phyloP scores from a whole-genome alignment of 2,113 vertebrate species.

The Anhinga anhinga region DNA sequence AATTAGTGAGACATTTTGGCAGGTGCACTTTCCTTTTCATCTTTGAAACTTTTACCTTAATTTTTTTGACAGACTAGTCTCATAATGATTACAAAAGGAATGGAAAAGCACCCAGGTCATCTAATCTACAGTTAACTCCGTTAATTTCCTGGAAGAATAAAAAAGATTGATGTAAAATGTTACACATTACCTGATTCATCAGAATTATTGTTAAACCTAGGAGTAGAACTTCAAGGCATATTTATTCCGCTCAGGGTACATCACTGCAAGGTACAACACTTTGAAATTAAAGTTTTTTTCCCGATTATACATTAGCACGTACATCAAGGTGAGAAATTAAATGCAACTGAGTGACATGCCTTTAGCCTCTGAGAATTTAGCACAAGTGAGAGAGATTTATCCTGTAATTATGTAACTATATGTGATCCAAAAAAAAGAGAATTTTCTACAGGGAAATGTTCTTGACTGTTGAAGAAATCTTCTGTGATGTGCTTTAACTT shows the following conservation, averaged over 20 bases:
- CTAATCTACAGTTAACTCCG: conserved; percentile 31
- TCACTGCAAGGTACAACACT: neutral
- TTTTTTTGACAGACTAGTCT: conserved; percentile 37
- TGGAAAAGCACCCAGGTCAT: conserved; percentile 29
- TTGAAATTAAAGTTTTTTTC: conserved; percentile 17
- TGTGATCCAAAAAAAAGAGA: neutral
- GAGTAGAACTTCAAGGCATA: neutral
- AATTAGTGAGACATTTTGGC: conserved; percentile 6
- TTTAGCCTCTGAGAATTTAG: conserved; percentile 51
- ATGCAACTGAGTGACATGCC: conserved; percentile 2
- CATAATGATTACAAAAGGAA: conserved; percentile 37
- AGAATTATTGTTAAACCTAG: conserved; percentile 34
- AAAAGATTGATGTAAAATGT: conserved; percentile 45
- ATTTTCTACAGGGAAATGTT: neutral
- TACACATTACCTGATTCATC: neutral
- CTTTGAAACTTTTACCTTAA: conserved; percentile 24
- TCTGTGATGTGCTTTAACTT: neutral
- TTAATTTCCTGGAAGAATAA: conserved; percentile 46
- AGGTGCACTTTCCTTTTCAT: conserved; percentile 11
- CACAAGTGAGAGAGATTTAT: conserved; percentile 35
- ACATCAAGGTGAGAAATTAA: conserved; percentile 56
- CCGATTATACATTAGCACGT: conserved; percentile 8
- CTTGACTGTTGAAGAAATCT: neutral
- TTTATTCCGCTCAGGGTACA: conserved; percentile 27
- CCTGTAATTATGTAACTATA: conserved; percentile 18